Base-by-base conservation (phyloP, 2,797 vertebrate species). In the Eulemur rubriventer region DNA sequence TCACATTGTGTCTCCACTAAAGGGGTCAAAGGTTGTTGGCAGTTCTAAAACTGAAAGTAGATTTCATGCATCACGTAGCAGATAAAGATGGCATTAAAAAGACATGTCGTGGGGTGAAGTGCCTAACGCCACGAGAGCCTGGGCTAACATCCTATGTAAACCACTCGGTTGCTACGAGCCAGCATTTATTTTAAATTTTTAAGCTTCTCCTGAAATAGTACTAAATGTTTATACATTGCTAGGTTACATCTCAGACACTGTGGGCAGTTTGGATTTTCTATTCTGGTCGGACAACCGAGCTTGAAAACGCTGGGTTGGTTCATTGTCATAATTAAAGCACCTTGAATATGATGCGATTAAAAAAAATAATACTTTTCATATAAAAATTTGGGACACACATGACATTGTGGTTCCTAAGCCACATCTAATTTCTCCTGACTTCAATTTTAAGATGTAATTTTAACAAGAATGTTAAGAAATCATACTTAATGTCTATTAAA, bases 61-160 rank as follows among this genome's bases (percentile, higher is more conserved):
- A 99, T 99, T 99, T 99, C 99, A 99, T 99, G 99, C 99, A 99
- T 99, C 99, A 99, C 98, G 99, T 99, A 99, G 99, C 99, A 99
- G 99, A 99, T 99, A 99, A 99, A 99, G 98, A 99, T 97, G 97
- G 98, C 98, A 98, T 98, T 98, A 98, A 98, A 98, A 96, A 98
- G 98, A 96, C 98, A 94, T 79, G 98, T 96, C 98, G 98, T 96
- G 89, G 98, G 98, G 98, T 95, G 98, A 97, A 96, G 96, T 35
- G 97, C 93, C 70, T 95, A 93, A 96, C 50, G 85, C 26, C 73
- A 95, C 95, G 96, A 98, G 97, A 97, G 97, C 97, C 97, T 61
- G 97, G 38, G 95, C 97, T 97, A 96, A 98, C 96, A 96, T 89
- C 96, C 87, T 94, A 97, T 89, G 97, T 91, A 98, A 98, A 98